These are phyloP conservation scores for Orthonevra nobilis DNA, from an alignment of 2,888 invertebrate genomes.

Conservation along the genomic window DNA sequence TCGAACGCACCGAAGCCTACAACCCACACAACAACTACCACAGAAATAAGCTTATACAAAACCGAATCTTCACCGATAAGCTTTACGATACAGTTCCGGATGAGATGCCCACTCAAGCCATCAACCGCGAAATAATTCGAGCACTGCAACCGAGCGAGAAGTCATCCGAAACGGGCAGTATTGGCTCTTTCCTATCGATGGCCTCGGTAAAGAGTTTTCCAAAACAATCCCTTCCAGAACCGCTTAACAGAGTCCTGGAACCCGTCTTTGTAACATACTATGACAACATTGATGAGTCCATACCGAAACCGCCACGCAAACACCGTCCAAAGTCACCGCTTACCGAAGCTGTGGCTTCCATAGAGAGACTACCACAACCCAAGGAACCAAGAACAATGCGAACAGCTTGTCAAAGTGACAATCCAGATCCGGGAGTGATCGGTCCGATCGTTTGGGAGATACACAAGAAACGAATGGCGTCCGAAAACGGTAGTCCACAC, in stretches of 20 bases:
- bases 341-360: slow-evolving; percentile 74
- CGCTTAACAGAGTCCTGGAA: slow-evolving; percentile 88
- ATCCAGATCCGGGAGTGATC: slow-evolving; percentile 90
- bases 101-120: slow-evolving; percentile 75
- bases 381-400: slow-evolving; percentile 75
- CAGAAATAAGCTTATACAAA: slow-evolving; percentile 77
- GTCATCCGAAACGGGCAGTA: slow-evolving; percentile 81
- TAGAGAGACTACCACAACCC: slow-evolving; percentile 76
- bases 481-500: slow-evolving; percentile 72
- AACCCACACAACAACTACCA: slow-evolving; percentile 79
- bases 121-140: slow-evolving; percentile 77
- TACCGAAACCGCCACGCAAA: slow-evolving; percentile 67
- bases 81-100: slow-evolving; percentile 71
- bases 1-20: slow-evolving; percentile 78
- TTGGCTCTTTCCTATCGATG: slow-evolving; percentile 92
- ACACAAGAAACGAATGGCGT: slow-evolving; percentile 85
- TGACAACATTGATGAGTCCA: slow-evolving; percentile 81
- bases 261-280: slow-evolving; percentile 88
- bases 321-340: slow-evolving; percentile 57
- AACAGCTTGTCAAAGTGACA: slow-evolving; percentile 86
- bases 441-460: slow-evolving; percentile 92
- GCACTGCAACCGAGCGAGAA: slow-evolving; percentile 76
- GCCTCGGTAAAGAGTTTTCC: slow-evolving; percentile 93
- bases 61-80: slow-evolving; percentile 74
- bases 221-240: slow-evolving; percentile 87